These are phyloP conservation scores for Scaeva pyrastri DNA, from an alignment of 2,888 invertebrate species.

Conservation along the genomic window DNA sequence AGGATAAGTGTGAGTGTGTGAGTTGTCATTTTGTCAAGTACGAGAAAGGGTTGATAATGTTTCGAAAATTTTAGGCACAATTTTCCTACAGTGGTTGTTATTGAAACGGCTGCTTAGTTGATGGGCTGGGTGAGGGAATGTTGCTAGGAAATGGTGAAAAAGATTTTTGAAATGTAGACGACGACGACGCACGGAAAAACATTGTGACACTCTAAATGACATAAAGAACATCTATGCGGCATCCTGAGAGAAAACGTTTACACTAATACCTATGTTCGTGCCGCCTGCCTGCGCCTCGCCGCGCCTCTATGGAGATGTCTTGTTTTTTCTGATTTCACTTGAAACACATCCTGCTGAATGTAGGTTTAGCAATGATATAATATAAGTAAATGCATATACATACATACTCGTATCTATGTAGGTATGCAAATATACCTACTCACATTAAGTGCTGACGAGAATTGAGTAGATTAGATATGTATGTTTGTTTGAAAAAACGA, in stretches of 20 bases:
- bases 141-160: not conserved
- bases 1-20: not conserved
- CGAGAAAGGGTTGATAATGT: slow-evolving; percentile 1
- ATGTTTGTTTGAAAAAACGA: no score
- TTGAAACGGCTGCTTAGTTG: not conserved
- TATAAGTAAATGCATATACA: no score
- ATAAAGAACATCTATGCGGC: slow-evolving; percentile 45
- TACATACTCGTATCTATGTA: no score
- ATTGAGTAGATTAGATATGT: no score
- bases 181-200: slow-evolving; percentile 17
- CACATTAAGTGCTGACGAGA: no score
- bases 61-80: slow-evolving; percentile 10
- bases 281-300: no score
- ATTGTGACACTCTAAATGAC: slow-evolving; percentile 60
- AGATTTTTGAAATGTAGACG: slow-evolving; percentile 23
- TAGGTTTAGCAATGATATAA: no score
- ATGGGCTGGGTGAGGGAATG: not conserved
- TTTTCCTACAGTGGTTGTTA: not conserved
- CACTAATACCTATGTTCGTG: no score
- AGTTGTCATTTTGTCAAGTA: not conserved
- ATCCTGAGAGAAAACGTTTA: not conserved
- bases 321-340: no score
- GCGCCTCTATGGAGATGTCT: no score
- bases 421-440: no score
- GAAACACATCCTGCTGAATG: no score